Conservation (phyloP, 2,113 vertebrate genomes). For the Xiphorhynchus elegans region DNA sequence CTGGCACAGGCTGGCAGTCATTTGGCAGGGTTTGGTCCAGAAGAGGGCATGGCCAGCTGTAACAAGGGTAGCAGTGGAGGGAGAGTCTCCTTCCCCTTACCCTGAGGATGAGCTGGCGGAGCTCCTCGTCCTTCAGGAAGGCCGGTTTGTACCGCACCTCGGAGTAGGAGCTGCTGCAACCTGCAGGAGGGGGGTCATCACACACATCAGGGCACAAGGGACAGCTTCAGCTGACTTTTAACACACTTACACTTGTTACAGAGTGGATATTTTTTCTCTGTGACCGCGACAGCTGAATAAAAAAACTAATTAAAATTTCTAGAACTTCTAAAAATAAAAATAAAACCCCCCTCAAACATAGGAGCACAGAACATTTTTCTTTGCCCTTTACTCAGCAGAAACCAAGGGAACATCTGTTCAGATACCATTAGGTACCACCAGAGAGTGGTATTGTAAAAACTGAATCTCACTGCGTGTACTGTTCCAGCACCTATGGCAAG, state of each 20-base stretch:
- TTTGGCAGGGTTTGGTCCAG: neutral
- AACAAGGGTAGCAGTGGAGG: neutral
- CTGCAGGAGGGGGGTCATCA: conserved; percentile 57
- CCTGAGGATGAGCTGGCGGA: conserved; percentile 86
- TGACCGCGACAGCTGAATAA: neutral
- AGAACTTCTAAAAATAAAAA: neutral
- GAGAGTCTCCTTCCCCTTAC: conserved; percentile 61
- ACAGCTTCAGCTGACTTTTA: neutral
- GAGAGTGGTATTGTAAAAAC: neutral
- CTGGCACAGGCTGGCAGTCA: neutral
- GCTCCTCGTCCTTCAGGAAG: conserved; percentile 88
- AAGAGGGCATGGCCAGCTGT: neutral
- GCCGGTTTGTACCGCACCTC: conserved; percentile 86
- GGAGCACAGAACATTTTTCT: neutral
- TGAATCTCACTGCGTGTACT: neutral
- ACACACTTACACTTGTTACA: neutral
- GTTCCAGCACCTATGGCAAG: neutral
- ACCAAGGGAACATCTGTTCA: neutral
- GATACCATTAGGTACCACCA: neutral
- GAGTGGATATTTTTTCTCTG: neutral
- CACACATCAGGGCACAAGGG: neutral
- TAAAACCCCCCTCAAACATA: neutral
- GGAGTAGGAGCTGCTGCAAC: conserved; percentile 80
- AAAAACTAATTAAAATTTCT: neutral
- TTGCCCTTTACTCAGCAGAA: neutral